Conservation (phyloP, 2,888 invertebrate genomes). For the Caenorhabditis sulstoni region DNA sequence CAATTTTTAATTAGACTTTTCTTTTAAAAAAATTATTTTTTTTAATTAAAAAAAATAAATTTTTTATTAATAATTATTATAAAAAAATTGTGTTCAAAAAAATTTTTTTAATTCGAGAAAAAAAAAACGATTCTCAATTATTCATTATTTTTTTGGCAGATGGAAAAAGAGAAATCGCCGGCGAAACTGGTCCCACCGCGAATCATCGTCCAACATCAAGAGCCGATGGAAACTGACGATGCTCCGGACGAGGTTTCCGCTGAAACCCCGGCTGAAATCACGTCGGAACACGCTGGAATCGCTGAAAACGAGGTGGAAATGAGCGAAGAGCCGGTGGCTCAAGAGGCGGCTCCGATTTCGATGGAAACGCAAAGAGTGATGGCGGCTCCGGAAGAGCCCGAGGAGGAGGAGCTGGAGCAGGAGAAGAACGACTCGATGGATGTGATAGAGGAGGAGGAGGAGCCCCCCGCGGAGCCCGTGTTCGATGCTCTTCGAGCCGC, state of each 20-base stretch:
- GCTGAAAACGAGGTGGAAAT: background rate
- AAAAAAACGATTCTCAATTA: too few species aligned
- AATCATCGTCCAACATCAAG: background rate
- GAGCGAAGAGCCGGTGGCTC: background rate
- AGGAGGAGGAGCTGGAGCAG: conserved; percentile 13
- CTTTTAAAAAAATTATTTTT: too few species aligned
- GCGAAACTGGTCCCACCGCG: background rate
- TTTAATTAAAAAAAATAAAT: too few species aligned
- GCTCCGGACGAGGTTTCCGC: background rate
- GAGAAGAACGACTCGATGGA: conserved; percentile 8
- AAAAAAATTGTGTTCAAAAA: too few species aligned
- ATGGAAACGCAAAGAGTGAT: conserved; percentile 34
- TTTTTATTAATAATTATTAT: too few species aligned
- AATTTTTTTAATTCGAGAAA: too few species aligned
- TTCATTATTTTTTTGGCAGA: too few species aligned
- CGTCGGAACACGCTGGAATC: background rate
- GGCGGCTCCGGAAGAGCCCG: background rate
- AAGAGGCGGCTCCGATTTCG: background rate
- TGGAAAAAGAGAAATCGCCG: conserved; percentile 17
- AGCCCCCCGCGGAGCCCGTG: background rate
- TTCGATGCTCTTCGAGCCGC: background rate
- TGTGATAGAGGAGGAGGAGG: conserved; percentile 4
- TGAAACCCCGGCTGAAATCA: conserved; percentile 6
- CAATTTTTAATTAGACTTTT: too few species aligned
- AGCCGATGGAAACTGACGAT: background rate